Percentiles rank a stretch among this genome's conserved stretches.
These are phyloP conservation scores for Drosophila burlai DNA, from an alignment of 1,140 invertebrate genomes.

Conservation along the genomic window DNA sequence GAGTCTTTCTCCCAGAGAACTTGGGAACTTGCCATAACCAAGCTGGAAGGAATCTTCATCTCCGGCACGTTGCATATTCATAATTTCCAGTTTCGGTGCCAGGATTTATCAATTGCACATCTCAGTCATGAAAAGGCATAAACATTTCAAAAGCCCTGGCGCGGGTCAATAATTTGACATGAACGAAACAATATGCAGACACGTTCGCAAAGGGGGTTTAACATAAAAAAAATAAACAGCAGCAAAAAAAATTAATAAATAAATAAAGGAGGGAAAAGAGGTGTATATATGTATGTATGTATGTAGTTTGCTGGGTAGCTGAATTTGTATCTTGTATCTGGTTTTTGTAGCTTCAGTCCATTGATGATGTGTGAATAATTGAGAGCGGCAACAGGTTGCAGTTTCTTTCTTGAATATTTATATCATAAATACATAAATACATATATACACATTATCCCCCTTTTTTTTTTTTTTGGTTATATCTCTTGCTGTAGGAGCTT, in stretches of 20 bases:
- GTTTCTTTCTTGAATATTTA: background rate
- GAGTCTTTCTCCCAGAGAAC: slow-evolving; percentile 11
- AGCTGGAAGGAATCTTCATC: background rate
- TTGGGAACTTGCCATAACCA: background rate
- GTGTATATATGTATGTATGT: background rate
- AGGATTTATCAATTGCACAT: slow-evolving; percentile 82
- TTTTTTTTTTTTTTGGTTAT: background rate
- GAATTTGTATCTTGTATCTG: background rate
- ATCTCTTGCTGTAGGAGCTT: slow-evolving; percentile 14
- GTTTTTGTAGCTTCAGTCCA: background rate
- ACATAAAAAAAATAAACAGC: background rate
- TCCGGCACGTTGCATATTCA: slow-evolving; percentile 72
- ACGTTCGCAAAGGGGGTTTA: slow-evolving; percentile 1
- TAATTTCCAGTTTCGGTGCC: slow-evolving; percentile 60
- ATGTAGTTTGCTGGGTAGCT: background rate
- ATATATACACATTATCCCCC: background rate
- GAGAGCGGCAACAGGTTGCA: slow-evolving; percentile 60
- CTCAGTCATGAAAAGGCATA: slow-evolving; percentile 81
- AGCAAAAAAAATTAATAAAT: background rate
- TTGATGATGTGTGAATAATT: slow-evolving; percentile 80
- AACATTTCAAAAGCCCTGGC: slow-evolving; percentile 77
- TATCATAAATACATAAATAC: background rate
- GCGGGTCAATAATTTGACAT: slow-evolving; percentile 83
- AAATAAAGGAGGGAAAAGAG: background rate
- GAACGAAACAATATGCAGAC: slow-evolving; percentile 80